phyloP scores from a whole-genome alignment of 2,888 invertebrate species.

The Dryobotodes eremita region DNA sequence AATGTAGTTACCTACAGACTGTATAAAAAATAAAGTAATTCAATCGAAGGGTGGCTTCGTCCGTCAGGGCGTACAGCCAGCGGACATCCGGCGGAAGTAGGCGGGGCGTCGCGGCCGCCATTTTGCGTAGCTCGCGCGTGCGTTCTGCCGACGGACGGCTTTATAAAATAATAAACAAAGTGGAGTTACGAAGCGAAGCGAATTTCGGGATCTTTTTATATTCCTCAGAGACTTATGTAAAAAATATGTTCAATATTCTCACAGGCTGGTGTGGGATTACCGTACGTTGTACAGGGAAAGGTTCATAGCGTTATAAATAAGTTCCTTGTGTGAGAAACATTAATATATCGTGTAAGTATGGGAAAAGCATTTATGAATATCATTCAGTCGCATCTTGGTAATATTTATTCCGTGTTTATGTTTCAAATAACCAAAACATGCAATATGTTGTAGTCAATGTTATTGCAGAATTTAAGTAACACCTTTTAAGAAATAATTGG shows the following conservation, averaged over 20 bases:
- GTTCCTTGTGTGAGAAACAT: constrained; percentile 27
- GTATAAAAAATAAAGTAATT: constrained; percentile 60
- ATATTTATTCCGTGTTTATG: constrained; percentile 42
- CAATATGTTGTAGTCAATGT: constrained; percentile 15
- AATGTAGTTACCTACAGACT: constrained; percentile 28
- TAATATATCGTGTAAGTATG: constrained; percentile 30
- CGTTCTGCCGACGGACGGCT: constrained; percentile 72
- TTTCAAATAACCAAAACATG: constrained; percentile 33
- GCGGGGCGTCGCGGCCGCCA: constrained; percentile 83
- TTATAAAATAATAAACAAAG: constrained; percentile 72
- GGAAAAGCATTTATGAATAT: constrained; percentile 46
- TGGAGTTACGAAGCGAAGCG: constrained; percentile 66
- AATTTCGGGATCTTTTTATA: constrained; percentile 65
- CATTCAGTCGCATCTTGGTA: constrained; percentile 14
- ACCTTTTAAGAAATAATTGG: constrained; percentile 4
- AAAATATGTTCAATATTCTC: constrained; percentile 53
- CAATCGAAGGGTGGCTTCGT: constrained; percentile 71
- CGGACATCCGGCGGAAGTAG: constrained; percentile 88
- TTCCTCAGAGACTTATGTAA: constrained; percentile 50
- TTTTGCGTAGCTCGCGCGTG: constrained; percentile 80
- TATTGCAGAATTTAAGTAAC: not conserved
- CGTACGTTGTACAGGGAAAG: constrained; percentile 14
- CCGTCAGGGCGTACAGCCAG: constrained; percentile 65
- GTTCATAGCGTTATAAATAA: constrained; percentile 41
- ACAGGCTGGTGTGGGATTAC: constrained; percentile 25